These are phyloP conservation scores for Priocnemis perturbator DNA, from an alignment of 2,888 invertebrate species.

Conservation along the genomic window DNA sequence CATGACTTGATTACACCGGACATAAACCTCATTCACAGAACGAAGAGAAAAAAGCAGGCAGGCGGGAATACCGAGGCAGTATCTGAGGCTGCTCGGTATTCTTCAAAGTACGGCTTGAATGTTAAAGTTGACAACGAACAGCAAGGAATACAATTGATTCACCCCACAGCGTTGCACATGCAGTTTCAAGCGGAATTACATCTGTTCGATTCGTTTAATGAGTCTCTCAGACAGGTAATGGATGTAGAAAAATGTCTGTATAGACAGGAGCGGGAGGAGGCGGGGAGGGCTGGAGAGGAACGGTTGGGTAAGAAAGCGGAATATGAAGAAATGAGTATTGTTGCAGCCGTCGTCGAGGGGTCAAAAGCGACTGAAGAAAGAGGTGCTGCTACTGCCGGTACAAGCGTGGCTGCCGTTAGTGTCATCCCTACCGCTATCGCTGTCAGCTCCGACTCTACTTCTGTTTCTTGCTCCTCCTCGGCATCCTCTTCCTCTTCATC, in stretches of 20 bases:
- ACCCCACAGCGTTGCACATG: constrained; percentile 78
- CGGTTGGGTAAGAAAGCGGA: too few species aligned
- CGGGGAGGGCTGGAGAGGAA: constrained; percentile 39
- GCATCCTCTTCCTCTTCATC: too few species aligned
- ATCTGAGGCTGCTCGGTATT: constrained; percentile 31
- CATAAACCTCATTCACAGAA: constrained; percentile 63
- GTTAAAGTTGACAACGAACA: constrained; percentile 43
- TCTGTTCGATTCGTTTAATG: constrained; percentile 79
- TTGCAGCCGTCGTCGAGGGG: too few species aligned
- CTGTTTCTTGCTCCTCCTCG: too few species aligned
- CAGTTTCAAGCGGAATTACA: constrained; percentile 80
- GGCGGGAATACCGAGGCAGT: constrained; percentile 36
- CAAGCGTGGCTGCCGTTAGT: too few species aligned
- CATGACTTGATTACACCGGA: constrained; percentile 69
- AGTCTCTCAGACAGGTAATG: constrained; percentile 78
- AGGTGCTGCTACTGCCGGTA: too few species aligned
- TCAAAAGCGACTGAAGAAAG: too few species aligned
- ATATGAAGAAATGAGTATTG: too few species aligned
- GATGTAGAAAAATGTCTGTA: constrained; percentile 77
- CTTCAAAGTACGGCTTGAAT: constrained; percentile 32
- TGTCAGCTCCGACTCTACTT: too few species aligned
- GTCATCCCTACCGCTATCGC: too few species aligned
- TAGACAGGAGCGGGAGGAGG: constrained; percentile 58
- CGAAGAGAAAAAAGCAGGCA: constrained; percentile 62
- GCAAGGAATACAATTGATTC: constrained; percentile 45